Conservation (phyloP, 2,113 vertebrate genomes). For the Passer montanus region DNA sequence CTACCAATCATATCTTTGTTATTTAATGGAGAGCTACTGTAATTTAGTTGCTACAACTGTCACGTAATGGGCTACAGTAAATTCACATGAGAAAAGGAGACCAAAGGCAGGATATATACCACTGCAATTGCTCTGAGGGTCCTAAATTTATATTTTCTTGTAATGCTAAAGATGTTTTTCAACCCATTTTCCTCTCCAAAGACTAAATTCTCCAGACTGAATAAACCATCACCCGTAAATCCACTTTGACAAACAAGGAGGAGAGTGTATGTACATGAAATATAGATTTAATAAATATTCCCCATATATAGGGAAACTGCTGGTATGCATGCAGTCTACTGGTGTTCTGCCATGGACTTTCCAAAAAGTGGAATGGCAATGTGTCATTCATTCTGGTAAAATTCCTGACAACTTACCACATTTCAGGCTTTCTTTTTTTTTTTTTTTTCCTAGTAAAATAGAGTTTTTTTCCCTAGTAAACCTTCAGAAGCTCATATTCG, state of each 20-base stretch:
- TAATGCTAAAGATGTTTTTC: constrained; percentile 36
- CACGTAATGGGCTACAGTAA: constrained; percentile 47
- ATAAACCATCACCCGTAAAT: constrained; percentile 30
- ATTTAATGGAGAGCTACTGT: constrained; percentile 66
- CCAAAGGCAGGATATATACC: constrained; percentile 38
- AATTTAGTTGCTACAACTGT: constrained; percentile 65
- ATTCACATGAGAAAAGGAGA: constrained; percentile 53
- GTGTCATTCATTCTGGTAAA: not conserved
- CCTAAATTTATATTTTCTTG: constrained; percentile 46
- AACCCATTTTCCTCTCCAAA: constrained; percentile 45
- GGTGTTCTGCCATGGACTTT: not conserved
- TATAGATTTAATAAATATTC: constrained; percentile 64
- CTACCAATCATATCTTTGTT: constrained; percentile 70
- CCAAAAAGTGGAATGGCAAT: not conserved
- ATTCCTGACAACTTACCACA: not conserved
- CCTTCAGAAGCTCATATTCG: not conserved
- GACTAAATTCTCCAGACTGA: constrained; percentile 38
- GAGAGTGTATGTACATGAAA: not conserved
- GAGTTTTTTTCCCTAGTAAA: not conserved
- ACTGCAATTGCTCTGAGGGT: not conserved
- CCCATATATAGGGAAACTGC: not conserved
- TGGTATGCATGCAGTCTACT: not conserved
- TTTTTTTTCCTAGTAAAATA: not conserved
- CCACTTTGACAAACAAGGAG: constrained; percentile 36
- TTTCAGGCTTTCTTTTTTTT: not conserved